Evolutionary conservation across 2,888 invertebrate genomes (phyloP).

Genomic region (Seira sanloemensis): DNA sequence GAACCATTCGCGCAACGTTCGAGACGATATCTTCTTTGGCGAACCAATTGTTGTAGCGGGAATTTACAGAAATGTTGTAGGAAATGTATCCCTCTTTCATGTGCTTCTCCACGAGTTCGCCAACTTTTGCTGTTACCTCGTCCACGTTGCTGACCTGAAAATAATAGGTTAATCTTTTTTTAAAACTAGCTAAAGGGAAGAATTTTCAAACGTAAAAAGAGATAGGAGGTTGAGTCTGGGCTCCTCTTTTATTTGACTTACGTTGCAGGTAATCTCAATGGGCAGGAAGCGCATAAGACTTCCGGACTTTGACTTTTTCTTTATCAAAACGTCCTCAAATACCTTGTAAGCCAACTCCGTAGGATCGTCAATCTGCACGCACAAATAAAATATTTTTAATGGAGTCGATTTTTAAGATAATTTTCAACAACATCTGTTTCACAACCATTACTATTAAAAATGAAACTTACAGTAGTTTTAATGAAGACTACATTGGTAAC

Average conservation of each 20-base stretch:
- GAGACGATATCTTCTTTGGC: no score
- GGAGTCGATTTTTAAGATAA: constrained; percentile 89
- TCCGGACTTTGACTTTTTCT: constrained; percentile 84
- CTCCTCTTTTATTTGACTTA: constrained; percentile 65
- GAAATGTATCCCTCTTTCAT: constrained; percentile 84
- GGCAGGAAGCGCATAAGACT: constrained; percentile 88
- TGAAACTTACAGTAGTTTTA: constrained; percentile 81
- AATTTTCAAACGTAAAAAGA: constrained; percentile 3
- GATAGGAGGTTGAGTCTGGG: neutral
- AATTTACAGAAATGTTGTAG: constrained; percentile 86
- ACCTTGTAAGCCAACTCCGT: constrained; percentile 83
- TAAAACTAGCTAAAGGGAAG: neutral
- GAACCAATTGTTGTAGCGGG: constrained; percentile 85
- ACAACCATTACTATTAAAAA: no score
- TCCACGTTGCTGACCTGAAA: constrained; percentile 81
- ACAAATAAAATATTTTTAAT: constrained; percentile 82
- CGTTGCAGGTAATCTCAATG: constrained; percentile 86
- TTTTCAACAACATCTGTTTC: no score
- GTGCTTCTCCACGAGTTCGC: constrained; percentile 83
- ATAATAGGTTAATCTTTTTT: constrained; percentile 27
- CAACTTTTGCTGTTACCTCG: constrained; percentile 84
- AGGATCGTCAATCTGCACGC: constrained; percentile 81
- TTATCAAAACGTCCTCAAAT: constrained; percentile 83
- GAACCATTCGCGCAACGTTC: no score
- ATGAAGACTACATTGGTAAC: constrained; percentile 92